Percentiles rank a stretch among this genome's conserved stretches.
These are phyloP conservation scores for Indicator maculatus DNA, from an alignment of 2,113 vertebrate genomes.

Conservation along the genomic window DNA sequence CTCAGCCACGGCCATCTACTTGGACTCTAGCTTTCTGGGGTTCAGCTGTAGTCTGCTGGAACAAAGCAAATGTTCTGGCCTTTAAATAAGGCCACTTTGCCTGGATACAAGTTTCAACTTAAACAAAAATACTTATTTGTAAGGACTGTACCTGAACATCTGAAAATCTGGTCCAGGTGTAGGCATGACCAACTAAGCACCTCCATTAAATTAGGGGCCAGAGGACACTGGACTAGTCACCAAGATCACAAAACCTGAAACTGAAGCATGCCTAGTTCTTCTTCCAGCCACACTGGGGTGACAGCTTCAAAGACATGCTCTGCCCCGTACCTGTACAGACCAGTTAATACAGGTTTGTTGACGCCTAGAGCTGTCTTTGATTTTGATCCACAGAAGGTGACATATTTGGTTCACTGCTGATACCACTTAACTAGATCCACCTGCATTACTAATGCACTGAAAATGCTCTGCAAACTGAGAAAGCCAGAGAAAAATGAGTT, in stretches of 20 bases:
- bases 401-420: slow-evolving; percentile 3
- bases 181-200: neutral
- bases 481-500: neutral
- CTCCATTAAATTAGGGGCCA: neutral
- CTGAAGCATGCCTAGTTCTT: neutral
- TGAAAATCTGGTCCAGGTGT: neutral
- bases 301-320: neutral
- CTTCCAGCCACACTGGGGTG: neutral
- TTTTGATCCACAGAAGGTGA: neutral
- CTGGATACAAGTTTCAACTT: neutral
- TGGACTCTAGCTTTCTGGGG: neutral
- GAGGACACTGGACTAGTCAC: neutral
- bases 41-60: neutral
- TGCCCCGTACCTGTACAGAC: neutral
- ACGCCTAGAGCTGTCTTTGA: neutral
- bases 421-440: neutral
- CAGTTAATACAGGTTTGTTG: neutral
- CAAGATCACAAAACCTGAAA: neutral
- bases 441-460: neutral
- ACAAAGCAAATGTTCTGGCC: neutral
- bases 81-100: neutral
- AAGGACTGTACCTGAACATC: neutral
- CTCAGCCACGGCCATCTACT: neutral
- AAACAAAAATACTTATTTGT: neutral
- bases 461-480: neutral